Evolutionary conservation across 2,888 invertebrate genomes (phyloP).

Genomic region (Trilocha varians): DNA sequence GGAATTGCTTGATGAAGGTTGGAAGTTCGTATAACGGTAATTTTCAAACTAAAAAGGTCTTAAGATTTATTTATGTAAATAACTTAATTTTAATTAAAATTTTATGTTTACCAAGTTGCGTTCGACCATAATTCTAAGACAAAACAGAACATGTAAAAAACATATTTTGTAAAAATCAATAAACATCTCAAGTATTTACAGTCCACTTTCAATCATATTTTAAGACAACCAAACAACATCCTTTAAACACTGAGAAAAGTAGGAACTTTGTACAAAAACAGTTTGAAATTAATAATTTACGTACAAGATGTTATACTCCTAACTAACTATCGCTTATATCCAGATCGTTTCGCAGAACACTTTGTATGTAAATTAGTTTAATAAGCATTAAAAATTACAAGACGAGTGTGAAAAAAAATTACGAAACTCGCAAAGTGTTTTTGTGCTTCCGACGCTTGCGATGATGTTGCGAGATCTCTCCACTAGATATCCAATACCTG

Average conservation of each 20-base stretch:
- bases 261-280: background rate
- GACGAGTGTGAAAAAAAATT: conserved; percentile 20
- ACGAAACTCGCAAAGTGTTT: conserved; percentile 31
- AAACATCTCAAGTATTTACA: too few species aligned
- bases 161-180: too few species aligned
- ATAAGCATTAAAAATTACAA: conserved; percentile 36
- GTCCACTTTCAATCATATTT: too few species aligned
- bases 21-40: too few species aligned
- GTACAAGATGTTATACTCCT: conserved; percentile 7
- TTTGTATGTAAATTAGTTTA: conserved; percentile 59
- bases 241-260: background rate
- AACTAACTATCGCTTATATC: conserved; percentile 28
- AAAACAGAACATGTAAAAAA: too few species aligned
- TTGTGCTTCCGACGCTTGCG: conserved; percentile 13
- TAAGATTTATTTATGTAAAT: too few species aligned
- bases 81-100: too few species aligned
- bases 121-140: too few species aligned
- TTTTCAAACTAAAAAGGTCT: too few species aligned
- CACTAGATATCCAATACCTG: background rate
- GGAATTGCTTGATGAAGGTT: too few species aligned
- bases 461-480: background rate
- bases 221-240: too few species aligned
- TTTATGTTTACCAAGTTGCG: too few species aligned
- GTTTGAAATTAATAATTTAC: background rate
- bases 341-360: conserved; percentile 48